These are phyloP conservation scores for Heliothis virescens DNA, from an alignment of 1,140 invertebrate species.

Conservation along the genomic window DNA sequence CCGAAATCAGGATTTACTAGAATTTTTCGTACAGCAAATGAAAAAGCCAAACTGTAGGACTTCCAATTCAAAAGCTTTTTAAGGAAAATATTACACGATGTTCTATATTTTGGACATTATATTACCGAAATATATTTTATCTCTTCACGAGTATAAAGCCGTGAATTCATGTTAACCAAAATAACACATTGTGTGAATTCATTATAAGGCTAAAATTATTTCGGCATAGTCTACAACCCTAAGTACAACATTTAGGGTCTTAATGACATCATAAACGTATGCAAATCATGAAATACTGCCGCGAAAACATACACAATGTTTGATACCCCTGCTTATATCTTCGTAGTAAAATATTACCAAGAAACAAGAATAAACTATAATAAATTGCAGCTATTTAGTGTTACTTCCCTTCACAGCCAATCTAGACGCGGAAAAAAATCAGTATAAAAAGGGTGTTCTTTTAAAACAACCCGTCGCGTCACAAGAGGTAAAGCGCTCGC, in stretches of 20 bases:
- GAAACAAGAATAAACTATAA: constrained; percentile 2
- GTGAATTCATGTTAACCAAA: neutral
- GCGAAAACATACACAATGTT: neutral
- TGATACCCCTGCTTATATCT: neutral
- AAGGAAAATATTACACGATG: neutral
- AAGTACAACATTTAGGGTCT: constrained; percentile 6
- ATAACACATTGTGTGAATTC: constrained; percentile 9
- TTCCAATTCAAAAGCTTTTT: neutral
- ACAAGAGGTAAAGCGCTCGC: constrained; percentile 46
- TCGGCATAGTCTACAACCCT: neutral
- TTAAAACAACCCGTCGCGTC: constrained; percentile 51
- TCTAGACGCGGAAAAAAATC: constrained; percentile 28
- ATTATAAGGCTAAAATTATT: neutral
- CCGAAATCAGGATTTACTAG: neutral
- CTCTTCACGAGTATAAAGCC: neutral
- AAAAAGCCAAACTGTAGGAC: neutral
- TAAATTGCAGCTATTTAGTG: constrained; percentile 12
- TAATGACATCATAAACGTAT: constrained; percentile 32
- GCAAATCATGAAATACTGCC: constrained; percentile 25
- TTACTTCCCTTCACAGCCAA: constrained; percentile 23
- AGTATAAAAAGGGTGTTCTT: constrained; percentile 44
- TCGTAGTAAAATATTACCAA: constrained; percentile 3
- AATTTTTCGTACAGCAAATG: neutral
- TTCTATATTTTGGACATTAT: neutral
- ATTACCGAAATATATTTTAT: neutral